phyloP scores from a whole-genome alignment of 2,797 vertebrate genomes.

The Onychomys torridus region DNA sequence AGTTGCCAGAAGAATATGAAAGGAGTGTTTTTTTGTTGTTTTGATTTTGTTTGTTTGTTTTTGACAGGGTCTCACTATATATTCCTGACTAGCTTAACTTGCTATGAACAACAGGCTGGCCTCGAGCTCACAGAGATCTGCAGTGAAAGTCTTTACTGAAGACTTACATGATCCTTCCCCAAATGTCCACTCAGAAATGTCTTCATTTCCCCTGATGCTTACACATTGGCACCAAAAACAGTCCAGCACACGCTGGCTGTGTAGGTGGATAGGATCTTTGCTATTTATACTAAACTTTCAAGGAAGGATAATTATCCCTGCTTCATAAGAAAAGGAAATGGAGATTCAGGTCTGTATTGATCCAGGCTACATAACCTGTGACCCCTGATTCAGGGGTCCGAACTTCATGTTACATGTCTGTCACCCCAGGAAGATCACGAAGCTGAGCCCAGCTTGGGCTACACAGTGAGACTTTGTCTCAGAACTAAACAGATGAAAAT shows the following conservation, averaged over 20 bases:
- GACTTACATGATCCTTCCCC: not conserved
- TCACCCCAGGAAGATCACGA: not conserved
- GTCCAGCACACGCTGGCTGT: not conserved
- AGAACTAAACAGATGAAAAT: not conserved
- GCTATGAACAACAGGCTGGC: not conserved
- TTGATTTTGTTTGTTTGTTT: not conserved
- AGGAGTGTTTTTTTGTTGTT: not conserved
- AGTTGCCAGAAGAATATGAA: not conserved
- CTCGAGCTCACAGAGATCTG: not conserved
- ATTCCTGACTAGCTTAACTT: not conserved
- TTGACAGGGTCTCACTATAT: not conserved
- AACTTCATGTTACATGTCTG: not conserved
- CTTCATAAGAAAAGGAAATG: not conserved
- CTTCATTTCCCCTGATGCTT: not conserved
- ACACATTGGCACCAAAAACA: not conserved
- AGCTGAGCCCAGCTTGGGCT: not conserved
- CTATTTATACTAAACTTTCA: not conserved
- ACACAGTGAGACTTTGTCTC: not conserved
- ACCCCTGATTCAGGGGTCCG: not conserved
- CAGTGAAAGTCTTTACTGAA: not conserved
- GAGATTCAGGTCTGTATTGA: constrained; percentile 14
- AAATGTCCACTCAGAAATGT: not conserved
- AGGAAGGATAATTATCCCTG: not conserved
- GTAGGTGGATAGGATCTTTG: constrained; percentile 9
- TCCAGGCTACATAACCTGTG: constrained; percentile 14